Base-by-base conservation (phyloP, 2,797 vertebrate genomes). In the Sebastes steindachneri region DNA sequence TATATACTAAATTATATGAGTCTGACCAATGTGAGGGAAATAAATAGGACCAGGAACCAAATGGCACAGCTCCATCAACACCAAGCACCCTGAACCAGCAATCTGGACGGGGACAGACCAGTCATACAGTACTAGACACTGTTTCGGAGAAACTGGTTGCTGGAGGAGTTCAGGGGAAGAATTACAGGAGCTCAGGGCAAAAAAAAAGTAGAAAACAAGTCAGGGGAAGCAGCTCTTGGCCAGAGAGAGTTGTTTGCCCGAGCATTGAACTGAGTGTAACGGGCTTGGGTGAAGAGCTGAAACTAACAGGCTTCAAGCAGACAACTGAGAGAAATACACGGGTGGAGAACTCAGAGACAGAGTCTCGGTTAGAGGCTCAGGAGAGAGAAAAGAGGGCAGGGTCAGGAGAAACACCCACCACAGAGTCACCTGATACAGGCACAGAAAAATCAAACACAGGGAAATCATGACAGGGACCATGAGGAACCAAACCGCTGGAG, bases 271-370 rank as follows among this genome's bases (percentile, higher is more conserved):
- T 86, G 84, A 65, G 37, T 76, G 68, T 68, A 80, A 84, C 77
- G 3, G 67, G 54, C 31, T 64, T 48, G 26, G 60, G 69, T 72
- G 66, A 71, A 65, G 69, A 71, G 28, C 60, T 79, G 48, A 82
- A 54, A 82, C 75, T 62, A 79, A 83, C 65, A 69, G 48, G 53
- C 64, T 85, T 53, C 74, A 73, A 69, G 45, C 53, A 59, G 74
- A 79, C 74, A 76, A 66, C 71, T 67, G 68, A 64, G 60, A 54
- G 25, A 76, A 81, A 88, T 76, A 57, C 54, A 79, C 60, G 15
- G 28, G 55, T 68, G 58, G 41, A 80, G 26, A 68, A 33, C 55
- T 81, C 51, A 28, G 51, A 25, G 31, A 74, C 11, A 48, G 4
- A 33, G 57, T 64, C 28, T 82, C 29, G 58, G 28, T 29, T 53